Evolutionary conservation across 1,140 invertebrate genomes (phyloP).

Genomic region (Pseudomyrmex dendroicus): DNA sequence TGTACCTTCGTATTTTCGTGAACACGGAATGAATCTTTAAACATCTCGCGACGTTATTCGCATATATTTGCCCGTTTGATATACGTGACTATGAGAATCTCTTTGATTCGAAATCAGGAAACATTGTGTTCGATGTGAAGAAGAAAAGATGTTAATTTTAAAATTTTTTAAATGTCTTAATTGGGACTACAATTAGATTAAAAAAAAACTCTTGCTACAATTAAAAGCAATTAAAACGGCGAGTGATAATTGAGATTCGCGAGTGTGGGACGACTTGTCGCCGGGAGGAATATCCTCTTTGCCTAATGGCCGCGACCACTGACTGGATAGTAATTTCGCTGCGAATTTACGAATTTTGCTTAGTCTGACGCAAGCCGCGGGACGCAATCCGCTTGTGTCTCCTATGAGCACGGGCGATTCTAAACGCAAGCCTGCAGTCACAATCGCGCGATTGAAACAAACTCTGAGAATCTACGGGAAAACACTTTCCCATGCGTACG

Average conservation of each 20-base stretch:
- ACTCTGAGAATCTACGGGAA: conserved; percentile 76
- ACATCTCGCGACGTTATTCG: neutral
- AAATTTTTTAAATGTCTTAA: neutral
- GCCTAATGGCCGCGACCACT: neutral
- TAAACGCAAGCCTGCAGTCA: neutral
- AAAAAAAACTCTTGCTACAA: neutral
- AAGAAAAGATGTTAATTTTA: too few relatives aligned
- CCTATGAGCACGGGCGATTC: neutral
- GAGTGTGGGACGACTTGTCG: too few relatives aligned
- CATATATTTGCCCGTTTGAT: neutral
- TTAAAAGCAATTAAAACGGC: neutral
- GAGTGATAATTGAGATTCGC: neutral
- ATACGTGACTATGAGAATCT: neutral
- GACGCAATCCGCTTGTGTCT: conserved; percentile 4
- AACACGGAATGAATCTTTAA: neutral
- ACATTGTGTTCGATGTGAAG: too few relatives aligned
- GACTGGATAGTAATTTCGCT: neutral
- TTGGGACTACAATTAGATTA: too few relatives aligned
- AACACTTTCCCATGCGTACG: conserved; percentile 76
- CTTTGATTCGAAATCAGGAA: too few relatives aligned
- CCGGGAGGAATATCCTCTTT: neutral
- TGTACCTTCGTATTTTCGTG: neutral
- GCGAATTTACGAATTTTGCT: neutral
- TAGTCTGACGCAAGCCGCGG: conserved; percentile 5
- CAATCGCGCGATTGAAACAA: conserved; percentile 39